Evolutionary conservation across 1,140 invertebrate species (phyloP).

Genomic region (Drosophila grimshawi): DNA sequence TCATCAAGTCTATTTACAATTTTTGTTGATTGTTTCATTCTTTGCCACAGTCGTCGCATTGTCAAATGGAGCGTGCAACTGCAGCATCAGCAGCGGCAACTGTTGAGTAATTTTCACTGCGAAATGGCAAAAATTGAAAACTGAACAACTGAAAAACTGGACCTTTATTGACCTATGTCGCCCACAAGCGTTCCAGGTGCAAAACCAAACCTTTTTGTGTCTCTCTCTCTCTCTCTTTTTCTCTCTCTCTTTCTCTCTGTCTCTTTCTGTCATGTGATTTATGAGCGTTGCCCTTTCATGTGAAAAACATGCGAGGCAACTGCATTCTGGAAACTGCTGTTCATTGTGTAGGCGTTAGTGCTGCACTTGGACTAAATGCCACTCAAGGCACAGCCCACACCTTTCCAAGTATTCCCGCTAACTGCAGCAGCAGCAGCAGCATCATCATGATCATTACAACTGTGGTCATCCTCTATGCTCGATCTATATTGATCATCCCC

Average conservation of each 20-base stretch:
- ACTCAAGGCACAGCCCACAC: conserved; percentile 53
- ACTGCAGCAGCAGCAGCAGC: conserved; percentile 30
- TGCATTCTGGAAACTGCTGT: conserved; percentile 31
- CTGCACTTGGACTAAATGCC: conserved; percentile 45
- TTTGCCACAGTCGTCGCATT: conserved; percentile 30
- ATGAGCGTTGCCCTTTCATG: conserved; percentile 56
- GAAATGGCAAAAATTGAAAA: conserved; percentile 17
- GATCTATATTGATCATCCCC: conserved; percentile 51
- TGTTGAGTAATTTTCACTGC: conserved; percentile 75
- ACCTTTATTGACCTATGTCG: conserved; percentile 44
- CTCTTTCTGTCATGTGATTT: conserved; percentile 57
- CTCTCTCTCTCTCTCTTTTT: conserved; percentile 4
- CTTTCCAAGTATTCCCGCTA: conserved; percentile 34
- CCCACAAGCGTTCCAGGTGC: conserved; percentile 75
- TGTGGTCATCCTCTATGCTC: conserved; percentile 49
- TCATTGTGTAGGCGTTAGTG: conserved; percentile 76
- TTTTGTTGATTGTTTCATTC: conserved; percentile 67
- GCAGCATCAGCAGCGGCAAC: conserved; percentile 30
- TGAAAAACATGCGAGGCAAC: conserved; percentile 39
- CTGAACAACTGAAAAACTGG: neutral
- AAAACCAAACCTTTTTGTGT: conserved; percentile 39
- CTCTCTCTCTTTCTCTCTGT: conserved; percentile 4
- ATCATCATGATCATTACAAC: conserved; percentile 9
- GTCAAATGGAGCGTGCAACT: conserved; percentile 66
- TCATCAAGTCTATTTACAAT: conserved; percentile 76